These are phyloP conservation scores for Sebastes hubbsi DNA, from an alignment of 2,797 vertebrate species.

Conservation along the genomic window DNA sequence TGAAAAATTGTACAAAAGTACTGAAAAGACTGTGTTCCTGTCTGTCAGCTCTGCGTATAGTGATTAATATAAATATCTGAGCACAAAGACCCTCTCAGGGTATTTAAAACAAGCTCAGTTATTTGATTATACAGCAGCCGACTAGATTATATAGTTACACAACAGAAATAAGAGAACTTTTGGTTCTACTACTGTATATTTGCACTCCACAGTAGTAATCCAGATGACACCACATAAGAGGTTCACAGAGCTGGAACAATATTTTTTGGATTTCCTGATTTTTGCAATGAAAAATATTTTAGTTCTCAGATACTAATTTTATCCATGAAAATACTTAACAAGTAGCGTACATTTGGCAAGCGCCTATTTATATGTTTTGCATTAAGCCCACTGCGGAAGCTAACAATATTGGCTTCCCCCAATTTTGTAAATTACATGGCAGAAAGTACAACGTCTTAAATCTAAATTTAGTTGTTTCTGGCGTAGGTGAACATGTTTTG, in stretches of 20 bases:
- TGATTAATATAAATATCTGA: conserved; percentile 42
- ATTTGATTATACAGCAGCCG: conserved; percentile 47
- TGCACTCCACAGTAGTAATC: conserved; percentile 28
- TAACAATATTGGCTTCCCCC: conserved; percentile 57
- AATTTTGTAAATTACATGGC: conserved; percentile 67
- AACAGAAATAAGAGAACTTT: conserved; percentile 31
- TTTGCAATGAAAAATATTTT: conserved; percentile 46
- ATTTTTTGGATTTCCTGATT: conserved; percentile 43
- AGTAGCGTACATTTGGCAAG: conserved; percentile 42
- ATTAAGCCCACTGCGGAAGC: conserved; percentile 50
- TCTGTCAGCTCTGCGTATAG: conserved; percentile 17
- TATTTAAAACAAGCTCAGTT: conserved; percentile 30
- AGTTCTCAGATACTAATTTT: conserved; percentile 48
- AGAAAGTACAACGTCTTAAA: conserved; percentile 64
- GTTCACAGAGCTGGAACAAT: conserved; percentile 40
- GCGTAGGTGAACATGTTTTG: conserved; percentile 70
- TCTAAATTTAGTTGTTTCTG: conserved; percentile 73
- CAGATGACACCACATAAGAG: conserved; percentile 39
- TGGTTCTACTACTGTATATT: conserved; percentile 36
- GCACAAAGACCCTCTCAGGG: conserved; percentile 29
- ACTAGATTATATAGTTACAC: conserved; percentile 42
- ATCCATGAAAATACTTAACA: conserved; percentile 48
- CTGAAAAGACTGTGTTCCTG: conserved; percentile 19
- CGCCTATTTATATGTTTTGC: conserved; percentile 53
- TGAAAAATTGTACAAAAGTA: too few relatives aligned